Base-by-base conservation (phyloP, 1,140 invertebrate genomes). In the Vollenhovia emeryi region DNA sequence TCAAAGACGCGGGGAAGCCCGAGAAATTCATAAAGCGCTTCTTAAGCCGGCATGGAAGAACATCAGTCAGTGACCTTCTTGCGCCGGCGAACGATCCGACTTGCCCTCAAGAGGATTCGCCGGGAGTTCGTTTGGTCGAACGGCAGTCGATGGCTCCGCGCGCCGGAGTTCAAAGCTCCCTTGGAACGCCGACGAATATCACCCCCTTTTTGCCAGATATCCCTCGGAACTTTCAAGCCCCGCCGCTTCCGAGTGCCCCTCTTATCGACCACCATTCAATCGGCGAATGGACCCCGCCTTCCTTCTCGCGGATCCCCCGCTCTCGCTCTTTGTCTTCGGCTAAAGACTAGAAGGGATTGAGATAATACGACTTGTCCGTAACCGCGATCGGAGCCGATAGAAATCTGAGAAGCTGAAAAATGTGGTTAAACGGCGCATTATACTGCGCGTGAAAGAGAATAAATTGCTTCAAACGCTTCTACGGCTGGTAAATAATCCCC, bases 21-120 rank as follows among this genome's bases (percentile, higher is more conserved):
- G 85, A 84, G 88, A 89, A 87, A 89, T 89, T 90, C 88, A 90
- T 90, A 90, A 90, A 90, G 88, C 88, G 30, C 69, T 87, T 85
- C 80, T 89, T 87, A 87, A 90, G 88, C 80, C 52, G 68, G 36
- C 50, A 71, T 40, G 50, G 73, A 76, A 84, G 87, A 85, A 79
- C 75, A 78, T 89, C 87, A 89, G 87, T 89, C 85, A 82, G 85
- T 89, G 85, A 90, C 80, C 85, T 89, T 79, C 86, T 71, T 71
- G 57, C 87, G 64, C 50, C 66, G 71, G 27, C 27, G 66, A 83
- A 60, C 75, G 85, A 89, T 87, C 79, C 74, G 69, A 48, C 79
- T 84, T 80, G 52, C 80, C 73, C 85, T 85, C 88, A 13, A 80
- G 87, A 87, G 85, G 80, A 89, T 89, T 90, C 79, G 48, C 36